Percentiles rank a stretch among this genome's conserved stretches.
Conservation (phyloP, 2,113 vertebrate species). For the Sigmodon hispidus region DNA sequence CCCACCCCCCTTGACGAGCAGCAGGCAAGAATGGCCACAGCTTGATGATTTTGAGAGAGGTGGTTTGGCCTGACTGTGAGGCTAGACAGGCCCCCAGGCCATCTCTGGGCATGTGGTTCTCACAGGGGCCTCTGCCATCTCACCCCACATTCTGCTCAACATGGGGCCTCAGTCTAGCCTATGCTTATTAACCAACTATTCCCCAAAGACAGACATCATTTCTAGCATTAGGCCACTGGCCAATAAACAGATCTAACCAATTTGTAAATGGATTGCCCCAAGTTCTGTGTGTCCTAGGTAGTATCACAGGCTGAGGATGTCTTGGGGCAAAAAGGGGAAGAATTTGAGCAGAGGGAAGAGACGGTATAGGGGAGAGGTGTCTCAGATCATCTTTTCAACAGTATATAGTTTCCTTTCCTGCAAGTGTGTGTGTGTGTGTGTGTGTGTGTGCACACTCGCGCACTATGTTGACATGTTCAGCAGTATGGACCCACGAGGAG, state of each 20-base stretch:
- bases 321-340: background rate
- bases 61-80: background rate
- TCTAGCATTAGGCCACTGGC: background rate
- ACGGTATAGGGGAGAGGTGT: rapidly evolving
- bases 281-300: background rate
- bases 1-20: background rate
- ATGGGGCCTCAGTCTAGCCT: background rate
- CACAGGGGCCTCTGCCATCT: no score
- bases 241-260: background rate
- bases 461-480: background rate
- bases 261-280: background rate
- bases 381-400: background rate
- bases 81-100: background rate
- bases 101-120: background rate
- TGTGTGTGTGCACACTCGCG: background rate
- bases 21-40: background rate
- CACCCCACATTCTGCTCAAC: background rate
- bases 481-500: background rate
- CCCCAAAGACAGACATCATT: background rate
- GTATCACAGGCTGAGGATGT: background rate
- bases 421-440: background rate
- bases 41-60: background rate
- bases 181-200: background rate
- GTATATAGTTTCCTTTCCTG: background rate
- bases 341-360: background rate